Conservation (phyloP, 53 echinoderm and acorn worm genomes). For the Pentamera pediparva region DNA sequence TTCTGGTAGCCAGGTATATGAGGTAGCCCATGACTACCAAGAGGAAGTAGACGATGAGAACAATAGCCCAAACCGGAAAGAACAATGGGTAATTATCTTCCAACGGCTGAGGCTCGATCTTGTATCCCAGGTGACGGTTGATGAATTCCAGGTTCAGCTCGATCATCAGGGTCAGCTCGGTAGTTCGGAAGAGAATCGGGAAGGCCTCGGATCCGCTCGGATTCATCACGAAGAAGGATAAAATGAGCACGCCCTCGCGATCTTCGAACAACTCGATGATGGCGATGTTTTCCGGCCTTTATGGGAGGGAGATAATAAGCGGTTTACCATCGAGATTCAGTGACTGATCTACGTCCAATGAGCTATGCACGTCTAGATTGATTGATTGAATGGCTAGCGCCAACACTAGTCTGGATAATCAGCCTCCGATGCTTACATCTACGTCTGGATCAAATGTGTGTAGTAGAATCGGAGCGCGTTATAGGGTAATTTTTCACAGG, state of each 20-base stretch:
- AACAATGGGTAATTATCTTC: conserved; percentile 38
- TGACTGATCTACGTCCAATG: too few relatives aligned
- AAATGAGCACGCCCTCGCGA: conserved; percentile 13
- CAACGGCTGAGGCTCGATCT: conserved; percentile 34
- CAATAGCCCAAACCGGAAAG: conserved; percentile 73
- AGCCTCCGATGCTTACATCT: too few relatives aligned
- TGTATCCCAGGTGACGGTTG: conserved; percentile 15
- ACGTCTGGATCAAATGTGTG: too few relatives aligned
- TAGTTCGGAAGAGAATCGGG: conserved; percentile 68
- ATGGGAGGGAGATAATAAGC: neutral
- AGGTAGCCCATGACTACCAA: conserved; percentile 54
- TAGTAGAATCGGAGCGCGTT: too few relatives aligned
- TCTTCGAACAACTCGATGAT: conserved; percentile 42
- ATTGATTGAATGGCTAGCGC: too few relatives aligned
- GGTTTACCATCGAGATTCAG: too few relatives aligned
- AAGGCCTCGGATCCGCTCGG: conserved; percentile 58
- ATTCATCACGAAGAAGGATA: conserved; percentile 70
- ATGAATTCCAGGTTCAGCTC: conserved; percentile 53
- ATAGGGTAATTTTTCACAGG: too few relatives aligned
- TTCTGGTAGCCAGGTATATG: conserved; percentile 42
- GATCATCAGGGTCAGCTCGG: conserved; percentile 71
- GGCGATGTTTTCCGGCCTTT: conserved; percentile 54
- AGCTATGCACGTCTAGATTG: too few relatives aligned
- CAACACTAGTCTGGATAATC: too few relatives aligned
- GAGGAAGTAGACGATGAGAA: conserved; percentile 57